Base-by-base conservation (phyloP, 2,888 invertebrate genomes). In the Ptychoptera contaminata region DNA sequence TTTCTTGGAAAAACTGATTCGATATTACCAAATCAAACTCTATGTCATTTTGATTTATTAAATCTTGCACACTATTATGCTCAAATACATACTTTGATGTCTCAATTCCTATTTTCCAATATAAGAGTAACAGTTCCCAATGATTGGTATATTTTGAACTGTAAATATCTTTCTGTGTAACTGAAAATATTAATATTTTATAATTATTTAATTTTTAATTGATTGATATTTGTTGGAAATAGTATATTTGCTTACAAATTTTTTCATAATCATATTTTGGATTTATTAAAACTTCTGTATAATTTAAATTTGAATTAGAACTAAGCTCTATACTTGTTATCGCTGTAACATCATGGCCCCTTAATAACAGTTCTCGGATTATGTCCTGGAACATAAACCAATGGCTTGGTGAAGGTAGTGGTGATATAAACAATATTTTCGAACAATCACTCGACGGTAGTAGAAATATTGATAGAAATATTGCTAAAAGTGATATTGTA, bases 1-100 rank as follows among this genome's bases (percentile, higher is more conserved):
- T 65, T 49, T 69, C 67, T 47, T 63, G 65, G 42, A 67, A 63
- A 49, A 66, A 67, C 42, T 66, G 65, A 45, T 67, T 67, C 44
- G 63, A 47, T 1, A 69, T 57, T 3, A 69, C 55, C 9, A 68
- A 49, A 52, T 69, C 69, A 41, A 55, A 66, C 43, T 68, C 63
- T 11, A 56, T 53, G 43, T 64, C 54, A 23, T 61, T 55, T 5
- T 63, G 62, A 3, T 53, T 51, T 15, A 65, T 61, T 0, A 65
- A 49, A 2, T 52, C 47, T 42, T 56, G 54, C 0, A 66, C 54
- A 37, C 58, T 58, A 23, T 49, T 38, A 55, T 59, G 51, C 43
- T 56, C 58, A 11, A 67, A 41, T 16, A 62, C 60, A 51, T 61
- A 51, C 47, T 58, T 60, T 23, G 57, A 57, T 44, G 58, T 59